Base-by-base conservation (phyloP, 1,140 invertebrate species). In the Leucophenga varia region DNA sequence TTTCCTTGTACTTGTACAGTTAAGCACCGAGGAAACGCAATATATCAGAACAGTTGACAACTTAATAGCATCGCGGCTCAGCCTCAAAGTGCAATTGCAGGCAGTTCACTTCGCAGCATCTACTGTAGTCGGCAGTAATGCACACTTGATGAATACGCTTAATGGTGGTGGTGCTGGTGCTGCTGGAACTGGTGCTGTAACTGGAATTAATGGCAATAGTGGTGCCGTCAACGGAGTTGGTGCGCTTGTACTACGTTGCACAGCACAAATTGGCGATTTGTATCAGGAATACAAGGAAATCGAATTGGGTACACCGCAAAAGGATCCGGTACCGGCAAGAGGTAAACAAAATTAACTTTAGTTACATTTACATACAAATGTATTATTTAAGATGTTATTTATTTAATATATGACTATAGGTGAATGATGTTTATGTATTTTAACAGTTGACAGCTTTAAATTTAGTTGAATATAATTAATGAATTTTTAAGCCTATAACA, bases 241-340 rank as follows among this genome's bases (percentile, higher is more conserved):
- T 2, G 69, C 75, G 20, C 57, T 82, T 30, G 59, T 79, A 38
- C 60, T 82, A 47, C 76, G 76, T 35, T 82, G 80, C 54, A 78
- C 78, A 17, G 78, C 80, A 47, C 67, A 80, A 61, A 76, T 82
- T 57, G 71, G 68, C 43, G 77, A 77, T 54, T 68, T 81, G 51
- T 81, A 81, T 72, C 71, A 77, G 34, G 75, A 80, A 57, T 75
- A 79, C 43, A 75, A 77, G 40, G 79, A 79, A 68, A 70, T 81
- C 30, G 74, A 78, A 56, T 67, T 82, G 53, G 75, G 76, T 22
- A 73, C 71, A 42, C 77, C 76, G 47, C 76, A 77, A 51, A 77
- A 74, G 55, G 78, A 81, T 72, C 80, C 80, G 35, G 70, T 81
- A 48, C 80, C 80, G 12, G 79, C 80, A 43, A 72, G 79, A 80